Conservation (phyloP, 2,888 invertebrate genomes). For the Agrotis segetum region DNA sequence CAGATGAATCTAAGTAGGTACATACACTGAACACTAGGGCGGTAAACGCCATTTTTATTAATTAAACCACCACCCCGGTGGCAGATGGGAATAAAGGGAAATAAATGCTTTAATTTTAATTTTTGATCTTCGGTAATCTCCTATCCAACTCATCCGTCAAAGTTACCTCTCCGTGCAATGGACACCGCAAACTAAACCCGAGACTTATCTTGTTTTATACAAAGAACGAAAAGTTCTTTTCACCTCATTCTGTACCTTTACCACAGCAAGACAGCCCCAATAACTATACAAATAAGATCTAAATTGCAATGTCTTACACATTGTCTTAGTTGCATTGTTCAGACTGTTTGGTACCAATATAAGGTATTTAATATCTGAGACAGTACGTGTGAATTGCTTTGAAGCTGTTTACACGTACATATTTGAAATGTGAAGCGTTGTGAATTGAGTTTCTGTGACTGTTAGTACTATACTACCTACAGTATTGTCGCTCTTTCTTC, state of each 20-base stretch:
- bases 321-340: conserved; percentile 13
- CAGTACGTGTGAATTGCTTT: conserved; percentile 68
- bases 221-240: neutral
- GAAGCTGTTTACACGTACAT: conserved; percentile 75
- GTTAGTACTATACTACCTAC: neutral
- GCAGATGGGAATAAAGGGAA: no score
- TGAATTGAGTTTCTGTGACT: conserved; percentile 33
- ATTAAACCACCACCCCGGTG: no score
- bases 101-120: no score
- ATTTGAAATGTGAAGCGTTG: conserved; percentile 60
- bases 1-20: no score
- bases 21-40: no score
- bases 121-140: no score
- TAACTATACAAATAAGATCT: conserved; percentile 8
- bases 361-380: conserved; percentile 64
- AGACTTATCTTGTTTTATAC: neutral
- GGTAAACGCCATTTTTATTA: no score
- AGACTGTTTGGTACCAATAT: conserved; percentile 44
- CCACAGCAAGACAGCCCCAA: neutral
- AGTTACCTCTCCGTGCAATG: neutral
- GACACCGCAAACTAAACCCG: neutral
- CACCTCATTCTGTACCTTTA: conserved; percentile 5
- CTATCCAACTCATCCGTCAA: neutral
- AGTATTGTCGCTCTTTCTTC: no score
- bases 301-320: conserved; percentile 27